phyloP scores from a whole-genome alignment of 2,113 vertebrate species.

The Peromyscus maniculatus region DNA sequence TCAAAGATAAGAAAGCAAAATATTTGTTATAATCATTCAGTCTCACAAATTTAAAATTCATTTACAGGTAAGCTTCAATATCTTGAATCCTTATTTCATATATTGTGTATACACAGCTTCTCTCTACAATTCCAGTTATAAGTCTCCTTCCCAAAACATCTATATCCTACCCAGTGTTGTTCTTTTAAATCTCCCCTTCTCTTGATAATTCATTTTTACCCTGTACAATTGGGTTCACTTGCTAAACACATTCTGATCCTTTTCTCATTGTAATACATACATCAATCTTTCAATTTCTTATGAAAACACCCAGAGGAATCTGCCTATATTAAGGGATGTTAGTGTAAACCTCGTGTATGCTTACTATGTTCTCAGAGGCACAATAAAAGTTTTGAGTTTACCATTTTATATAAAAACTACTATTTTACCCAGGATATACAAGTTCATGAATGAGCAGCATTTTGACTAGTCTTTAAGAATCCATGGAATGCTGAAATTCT shows the following conservation, averaged over 20 bases:
- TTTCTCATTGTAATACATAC: neutral
- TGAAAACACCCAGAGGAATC: neutral
- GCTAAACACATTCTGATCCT: neutral
- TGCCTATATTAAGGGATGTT: neutral
- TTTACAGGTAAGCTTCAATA: neutral
- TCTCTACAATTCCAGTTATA: neutral
- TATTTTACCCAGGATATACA: too few species aligned
- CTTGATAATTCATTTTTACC: neutral
- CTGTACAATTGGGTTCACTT: neutral
- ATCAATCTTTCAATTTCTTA: neutral
- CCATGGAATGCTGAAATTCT: too few species aligned
- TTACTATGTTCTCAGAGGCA: neutral
- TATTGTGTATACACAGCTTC: neutral
- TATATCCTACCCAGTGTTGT: too few species aligned
- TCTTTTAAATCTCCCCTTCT: neutral
- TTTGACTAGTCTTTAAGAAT: too few species aligned
- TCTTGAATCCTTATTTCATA: neutral
- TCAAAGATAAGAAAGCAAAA: too few species aligned
- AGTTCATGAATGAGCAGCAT: too few species aligned
- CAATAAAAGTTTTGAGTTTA: neutral
- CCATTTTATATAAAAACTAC: conserved; percentile 1
- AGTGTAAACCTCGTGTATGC: neutral
- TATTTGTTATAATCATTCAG: too few species aligned
- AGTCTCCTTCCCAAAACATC: too few species aligned
- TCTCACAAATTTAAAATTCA: neutral